Evolutionary conservation across 2,113 vertebrate species (phyloP), one percentile per base, ranked within the genome.

Genomic region (Burhinus oedicnemus): DNA sequence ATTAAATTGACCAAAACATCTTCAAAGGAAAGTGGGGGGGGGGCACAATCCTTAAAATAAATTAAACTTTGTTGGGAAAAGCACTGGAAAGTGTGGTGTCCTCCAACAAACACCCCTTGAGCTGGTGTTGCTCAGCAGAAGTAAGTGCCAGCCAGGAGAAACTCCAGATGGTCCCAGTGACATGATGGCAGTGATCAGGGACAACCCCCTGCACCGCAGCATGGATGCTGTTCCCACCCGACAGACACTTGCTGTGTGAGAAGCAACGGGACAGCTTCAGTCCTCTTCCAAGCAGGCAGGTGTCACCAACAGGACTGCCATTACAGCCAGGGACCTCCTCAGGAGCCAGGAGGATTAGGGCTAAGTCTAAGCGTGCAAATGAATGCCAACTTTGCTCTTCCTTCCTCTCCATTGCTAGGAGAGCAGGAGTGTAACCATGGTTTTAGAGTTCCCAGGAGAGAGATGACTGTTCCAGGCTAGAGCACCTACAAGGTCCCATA

Each of bases 191-290:
- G 36, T 10, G 47, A 16, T 1, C 0, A 4, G 77, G 74, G 79
- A 69, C 61, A 68, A 60, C 8, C 19, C 34, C 69, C 76, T 1
- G 32, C 83, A 91, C 52, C 5, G 2, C 80, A 22, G 81, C 68
- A n/a, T 0, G 0, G 51, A 26, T 38, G 74, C 64, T 72, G n/a
- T 0, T 69, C 71, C 75, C 86, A 83, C 54, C 80, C 3, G 0
- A 45, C 54, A 80, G 68, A 76, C 1, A 0, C 25, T 68, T 0
- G 0, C 47, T 29, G n/a, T 9, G 57, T 0, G 2, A 1, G 20
- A 27, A 82, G 23, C 49, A 55, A 18, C 2, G 1, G 70, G 27
- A 25, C 2, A 5, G 71, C 60, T 74, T 49, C 75, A 15, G 51
- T 16, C 76, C 68, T 22, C 13, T 8, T 58, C 51, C 69, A 25